Evolutionary conservation across 2,113 vertebrate genomes (phyloP), one percentile per base, ranked within the genome.

Genomic region (Pseudorhombus dupliciocellatus): DNA sequence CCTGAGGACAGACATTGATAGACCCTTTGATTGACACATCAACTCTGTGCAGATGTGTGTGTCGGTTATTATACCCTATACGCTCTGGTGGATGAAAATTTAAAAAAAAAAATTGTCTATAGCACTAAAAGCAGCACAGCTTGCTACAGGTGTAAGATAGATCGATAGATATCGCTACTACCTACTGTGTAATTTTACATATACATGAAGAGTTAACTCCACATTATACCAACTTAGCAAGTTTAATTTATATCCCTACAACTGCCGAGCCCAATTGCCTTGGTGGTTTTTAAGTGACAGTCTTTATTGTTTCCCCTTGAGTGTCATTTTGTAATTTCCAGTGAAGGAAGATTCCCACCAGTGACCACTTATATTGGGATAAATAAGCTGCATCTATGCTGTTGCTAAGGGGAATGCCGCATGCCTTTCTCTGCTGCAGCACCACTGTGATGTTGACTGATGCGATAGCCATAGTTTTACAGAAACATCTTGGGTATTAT

Each of bases 11-110:
- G 84, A 87, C 88, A 90, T 78, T 87, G 86, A 91, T 91, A 87
- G 81, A 93, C 77, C 74, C 30, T 72, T 75, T 92, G 90, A 93
- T 79, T 93, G 93, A 91, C 91, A 90, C 66, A 44, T 79, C 81
- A 66, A 52, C 80, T 86, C 54, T 48, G 22, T 54, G 80, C 55
- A 58, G 31, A 48, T 69, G 73, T 77, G 64, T 71, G 56, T 69
- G 68, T 80, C 21, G 21, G 67, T 55, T 73, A 56, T 70, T 53
- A 77, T 70, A 53, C 57, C 37, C 56, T 34, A n/a, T 34, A 48
- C 50, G 22, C 3, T 66, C 31, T 67, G 12, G 50, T 44, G 14
- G 12, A 66, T 26, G 15, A 28, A 66, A 71, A 64, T 1, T 1
- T 11, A 69, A 28, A 51, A 69, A 56, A 5, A 18, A 25, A 54